Conservation (phyloP, 2,113 vertebrate genomes). For the Garra rufa region DNA sequence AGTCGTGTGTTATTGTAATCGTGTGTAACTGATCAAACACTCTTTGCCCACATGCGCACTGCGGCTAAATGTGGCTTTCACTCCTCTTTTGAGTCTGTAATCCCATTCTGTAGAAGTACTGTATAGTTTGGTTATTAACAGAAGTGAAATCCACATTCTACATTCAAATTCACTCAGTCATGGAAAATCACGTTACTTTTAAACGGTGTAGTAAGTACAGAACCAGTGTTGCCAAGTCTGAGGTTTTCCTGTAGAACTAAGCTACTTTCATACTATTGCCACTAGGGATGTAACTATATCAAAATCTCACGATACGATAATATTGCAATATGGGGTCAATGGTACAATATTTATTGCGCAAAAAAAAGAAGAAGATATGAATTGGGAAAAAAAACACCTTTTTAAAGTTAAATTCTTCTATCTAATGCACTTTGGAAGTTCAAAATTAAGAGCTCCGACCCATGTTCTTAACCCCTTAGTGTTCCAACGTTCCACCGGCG, state of each 20-base stretch:
- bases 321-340: too few relatives aligned
- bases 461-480: too few relatives aligned
- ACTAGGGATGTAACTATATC: too few relatives aligned
- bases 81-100: background rate
- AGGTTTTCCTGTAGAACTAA: background rate
- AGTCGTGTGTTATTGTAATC: conserved; percentile 1
- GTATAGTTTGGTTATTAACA: background rate
- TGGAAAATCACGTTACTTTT: background rate
- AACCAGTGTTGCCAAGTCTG: background rate
- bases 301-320: too few relatives aligned
- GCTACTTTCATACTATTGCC: background rate
- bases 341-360: too few relatives aligned
- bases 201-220: background rate
- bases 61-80: conserved; percentile 12
- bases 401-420: too few relatives aligned
- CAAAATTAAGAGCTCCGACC: too few relatives aligned
- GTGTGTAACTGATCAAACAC: conserved; percentile 17
- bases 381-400: too few relatives aligned
- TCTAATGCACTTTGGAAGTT: too few relatives aligned
- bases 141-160: background rate
- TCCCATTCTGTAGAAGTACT: conserved; percentile 3
- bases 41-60: background rate
- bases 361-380: too few relatives aligned
- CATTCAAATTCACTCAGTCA: background rate
- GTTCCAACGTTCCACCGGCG: too few relatives aligned